Evolutionary conservation across 2,113 vertebrate genomes (phyloP).

Genomic region (Brienomyrus brachyistius): DNA sequence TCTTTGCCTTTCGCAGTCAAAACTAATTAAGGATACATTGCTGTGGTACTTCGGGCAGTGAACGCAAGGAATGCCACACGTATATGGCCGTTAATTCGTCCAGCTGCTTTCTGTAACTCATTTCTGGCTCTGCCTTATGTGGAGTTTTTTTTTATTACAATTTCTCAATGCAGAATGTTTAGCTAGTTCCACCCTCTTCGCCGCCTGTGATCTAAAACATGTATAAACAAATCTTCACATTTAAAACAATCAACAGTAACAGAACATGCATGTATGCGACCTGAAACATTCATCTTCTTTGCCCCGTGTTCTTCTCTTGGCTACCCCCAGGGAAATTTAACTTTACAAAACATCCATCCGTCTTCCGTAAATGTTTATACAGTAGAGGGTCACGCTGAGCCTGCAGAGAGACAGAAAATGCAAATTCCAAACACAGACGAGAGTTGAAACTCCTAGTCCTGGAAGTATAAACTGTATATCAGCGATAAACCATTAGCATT

Average conservation of each 20-base stretch:
- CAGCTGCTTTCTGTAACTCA: background rate
- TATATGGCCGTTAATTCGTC: background rate
- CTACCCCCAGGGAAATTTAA: background rate
- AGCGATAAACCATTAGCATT: background rate
- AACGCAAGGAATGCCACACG: background rate
- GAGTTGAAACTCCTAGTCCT: background rate
- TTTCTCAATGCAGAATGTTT: background rate
- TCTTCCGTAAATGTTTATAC: background rate
- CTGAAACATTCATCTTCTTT: background rate
- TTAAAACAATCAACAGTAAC: background rate
- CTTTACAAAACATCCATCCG: background rate
- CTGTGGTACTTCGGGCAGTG: background rate
- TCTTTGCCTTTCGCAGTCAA: background rate
- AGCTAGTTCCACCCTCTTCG: background rate
- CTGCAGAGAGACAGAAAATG: background rate
- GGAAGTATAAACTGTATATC: background rate
- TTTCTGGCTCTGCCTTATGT: background rate
- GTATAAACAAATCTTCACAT: background rate
- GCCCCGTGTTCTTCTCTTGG: background rate
- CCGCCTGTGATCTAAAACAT: background rate
- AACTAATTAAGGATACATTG: background rate
- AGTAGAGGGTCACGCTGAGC: background rate
- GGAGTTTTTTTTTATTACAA: background rate
- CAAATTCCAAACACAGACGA: background rate
- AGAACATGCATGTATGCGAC: background rate